Base-by-base conservation (phyloP, 2,888 invertebrate genomes). In the Pachydiplax longipennis region DNA sequence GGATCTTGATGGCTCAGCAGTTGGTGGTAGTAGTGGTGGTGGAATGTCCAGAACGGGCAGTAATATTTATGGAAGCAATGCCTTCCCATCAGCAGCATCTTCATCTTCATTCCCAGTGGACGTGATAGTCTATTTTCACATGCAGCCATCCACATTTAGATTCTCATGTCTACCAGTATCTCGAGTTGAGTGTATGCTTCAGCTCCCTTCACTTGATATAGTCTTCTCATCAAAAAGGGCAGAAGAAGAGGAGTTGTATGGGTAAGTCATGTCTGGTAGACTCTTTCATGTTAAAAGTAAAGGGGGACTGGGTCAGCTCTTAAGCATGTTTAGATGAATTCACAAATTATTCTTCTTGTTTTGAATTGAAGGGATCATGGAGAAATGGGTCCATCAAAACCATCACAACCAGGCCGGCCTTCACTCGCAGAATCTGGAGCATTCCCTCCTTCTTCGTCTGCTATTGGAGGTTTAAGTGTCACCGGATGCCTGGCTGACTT, bases 71-170 rank as follows among this genome's bases (percentile, higher is more conserved):
- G 87, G 87, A 61, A 12, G 37, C 35, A 87, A 87, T 61, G 53
- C 83, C 22, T 87, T 87, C 37, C 87, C 87, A 22, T 25, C 91
- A 91, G 40, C 91, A 92, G 12, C 92, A 92, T 92, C 97, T 92
- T 98, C 98, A 93, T 97, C 98, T 65, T 98, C 99, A 91, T 99
- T 99, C 94, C 99, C 99, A 0, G 99, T 99, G 0, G 99, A 99
- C 94, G 99, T 99, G 40, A 98, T 99, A 92, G 99, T 99, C 80
- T 99, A 99, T 94, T 98, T 99, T 95, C 98, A 98, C 94, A 99
- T 99, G 97, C 99, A 99, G 94, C 99, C 99, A 0, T 98, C 98
- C 91, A 98, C 98, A 0, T 98, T 99, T 94, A 95, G 99, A 91
- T 99, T 99, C 94, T 98, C 98, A 92, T 99, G 99, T 94, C 95